Percentiles rank a stretch among this genome's conserved stretches.
phyloP scores from a whole-genome alignment of 2,888 invertebrate species.

The Andrena marginata region DNA sequence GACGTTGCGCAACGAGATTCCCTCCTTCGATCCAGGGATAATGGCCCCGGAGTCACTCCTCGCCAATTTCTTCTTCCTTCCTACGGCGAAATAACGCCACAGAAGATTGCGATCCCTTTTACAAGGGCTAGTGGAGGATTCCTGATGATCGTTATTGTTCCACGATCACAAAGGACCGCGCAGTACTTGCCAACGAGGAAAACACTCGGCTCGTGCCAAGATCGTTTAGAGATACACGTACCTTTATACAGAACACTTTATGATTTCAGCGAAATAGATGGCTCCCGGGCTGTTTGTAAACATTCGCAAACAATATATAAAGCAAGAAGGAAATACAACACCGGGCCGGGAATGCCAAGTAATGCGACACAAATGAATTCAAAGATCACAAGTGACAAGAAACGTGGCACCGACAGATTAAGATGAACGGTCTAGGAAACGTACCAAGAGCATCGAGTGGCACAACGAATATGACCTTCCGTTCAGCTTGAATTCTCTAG shows the following conservation, averaged over 20 bases:
- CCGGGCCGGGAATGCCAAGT: too few relatives aligned
- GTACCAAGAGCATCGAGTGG: neutral
- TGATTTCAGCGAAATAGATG: conserved; percentile 7
- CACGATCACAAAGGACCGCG: conserved; percentile 17
- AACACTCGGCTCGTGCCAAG: conserved; percentile 43
- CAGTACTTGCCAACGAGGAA: conserved; percentile 51
- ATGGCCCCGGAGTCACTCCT: conserved; percentile 21
- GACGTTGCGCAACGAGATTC: conserved; percentile 50
- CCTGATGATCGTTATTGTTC: neutral
- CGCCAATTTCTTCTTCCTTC: neutral
- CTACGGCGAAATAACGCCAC: conserved; percentile 13
- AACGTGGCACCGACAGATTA: too few relatives aligned
- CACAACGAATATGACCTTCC: neutral
- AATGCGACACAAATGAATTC: too few relatives aligned
- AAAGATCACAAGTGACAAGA: neutral
- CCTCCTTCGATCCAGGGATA: conserved; percentile 38
- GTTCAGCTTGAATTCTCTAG: neutral
- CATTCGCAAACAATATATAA: conserved; percentile 3
- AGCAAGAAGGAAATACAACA: neutral
- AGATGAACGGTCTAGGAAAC: too few relatives aligned
- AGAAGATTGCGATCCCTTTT: neutral
- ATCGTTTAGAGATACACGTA: conserved; percentile 42
- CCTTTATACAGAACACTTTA: conserved; percentile 32
- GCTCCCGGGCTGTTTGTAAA: conserved; percentile 42
- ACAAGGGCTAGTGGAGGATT: neutral